Base-by-base conservation (phyloP, 2,113 vertebrate genomes). In the Oryzias javanicus region DNA sequence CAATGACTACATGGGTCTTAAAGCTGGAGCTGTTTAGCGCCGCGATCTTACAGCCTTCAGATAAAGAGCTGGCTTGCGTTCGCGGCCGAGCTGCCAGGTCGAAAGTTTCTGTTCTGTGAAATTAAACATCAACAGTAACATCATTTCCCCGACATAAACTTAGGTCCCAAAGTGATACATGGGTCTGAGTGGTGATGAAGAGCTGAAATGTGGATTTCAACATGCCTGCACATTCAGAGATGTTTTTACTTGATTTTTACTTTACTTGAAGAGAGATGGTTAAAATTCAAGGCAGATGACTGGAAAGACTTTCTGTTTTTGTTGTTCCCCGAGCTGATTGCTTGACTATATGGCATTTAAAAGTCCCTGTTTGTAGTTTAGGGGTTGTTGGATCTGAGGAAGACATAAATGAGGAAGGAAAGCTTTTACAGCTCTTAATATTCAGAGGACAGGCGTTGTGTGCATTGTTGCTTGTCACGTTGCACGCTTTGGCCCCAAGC, bases 1-100 rank as follows among this genome's bases (percentile, higher is more conserved):
- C 55, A 49, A 47, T 14, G 72, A 71, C 75, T 67, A 70, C 52
- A 81, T 13, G 59, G 63, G 72, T 70, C 63, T 70, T 56, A 45
- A 80, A 82, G 79, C 79, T 88, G 85, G 84, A 81, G 65, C 67
- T 81, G 76, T 72, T 84, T 88, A 78, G 75, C 70, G 62, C 70
- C 71, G 68, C 67, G 68, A 77, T 79, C 79, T 86, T 71, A 65
- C 64, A 69, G 84, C 46, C 72, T 75, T 71, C 57, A 77, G 79
- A 79, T 81, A 82, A 72, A 81, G 75, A 76, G 52, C 70, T 81
- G 78, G 80, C 85, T 55, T n/a, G 18, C 42, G 17, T 41, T 49
- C 49, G n/a, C 14, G n/a, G 60, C 25, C 22, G 20, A 45, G 42
- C 72, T 88, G 79, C 85, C 83, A 87, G 78, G 70, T 76, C 35